Evolutionary conservation across 2,113 vertebrate species (phyloP).

Genomic region (Ageneiosus marmoratus): DNA sequence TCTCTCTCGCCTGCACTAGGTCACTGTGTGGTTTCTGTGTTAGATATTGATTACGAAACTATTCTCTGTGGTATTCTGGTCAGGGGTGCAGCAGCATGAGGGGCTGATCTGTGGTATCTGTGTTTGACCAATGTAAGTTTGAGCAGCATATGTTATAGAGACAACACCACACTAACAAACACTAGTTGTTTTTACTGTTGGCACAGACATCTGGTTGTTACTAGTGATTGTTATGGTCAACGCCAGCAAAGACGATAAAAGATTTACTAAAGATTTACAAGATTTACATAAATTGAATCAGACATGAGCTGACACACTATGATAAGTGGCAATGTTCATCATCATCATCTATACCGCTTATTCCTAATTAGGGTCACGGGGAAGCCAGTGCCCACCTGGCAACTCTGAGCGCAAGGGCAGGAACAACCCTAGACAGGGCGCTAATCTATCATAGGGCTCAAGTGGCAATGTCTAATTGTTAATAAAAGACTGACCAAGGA

Average conservation of each 20-base stretch:
- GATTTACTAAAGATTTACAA: neutral
- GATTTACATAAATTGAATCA: neutral
- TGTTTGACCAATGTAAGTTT: neutral
- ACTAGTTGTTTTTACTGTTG: neutral
- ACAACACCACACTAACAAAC: neutral
- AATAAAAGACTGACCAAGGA: neutral
- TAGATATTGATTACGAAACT: constrained; percentile 45
- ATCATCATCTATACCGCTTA: no score
- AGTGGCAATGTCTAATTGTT: neutral
- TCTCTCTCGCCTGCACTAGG: constrained; percentile 6
- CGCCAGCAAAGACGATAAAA: neutral
- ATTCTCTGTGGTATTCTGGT: constrained; percentile 28
- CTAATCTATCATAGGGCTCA: no score
- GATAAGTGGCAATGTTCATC: neutral
- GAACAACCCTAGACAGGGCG: no score
- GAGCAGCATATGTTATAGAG: neutral
- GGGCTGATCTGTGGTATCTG: neutral
- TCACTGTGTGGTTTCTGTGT: constrained; percentile 35
- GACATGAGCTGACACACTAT: neutral
- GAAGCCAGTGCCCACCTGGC: no score
- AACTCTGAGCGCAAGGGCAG: no score
- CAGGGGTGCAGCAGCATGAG: constrained; percentile 16
- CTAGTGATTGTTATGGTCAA: neutral
- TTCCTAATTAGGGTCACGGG: no score
- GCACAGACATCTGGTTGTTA: neutral